Evolutionary conservation across 2,888 invertebrate genomes (phyloP).

Genomic region (Mythimna albipuncta): DNA sequence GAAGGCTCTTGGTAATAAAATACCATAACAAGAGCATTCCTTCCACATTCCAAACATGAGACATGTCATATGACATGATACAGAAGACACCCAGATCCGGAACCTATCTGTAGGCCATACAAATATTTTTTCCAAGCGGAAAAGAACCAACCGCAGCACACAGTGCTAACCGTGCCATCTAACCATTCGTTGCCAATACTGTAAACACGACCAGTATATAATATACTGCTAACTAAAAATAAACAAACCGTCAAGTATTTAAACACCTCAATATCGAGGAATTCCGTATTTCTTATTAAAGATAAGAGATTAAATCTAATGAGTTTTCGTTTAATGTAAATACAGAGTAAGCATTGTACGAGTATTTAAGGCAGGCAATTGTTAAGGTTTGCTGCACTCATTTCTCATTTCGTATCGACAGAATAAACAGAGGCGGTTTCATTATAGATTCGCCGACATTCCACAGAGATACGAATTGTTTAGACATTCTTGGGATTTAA

Average conservation of each 20-base stretch:
- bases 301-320: constrained; percentile 50
- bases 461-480: constrained; percentile 74
- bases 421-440: constrained; percentile 87
- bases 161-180: too few species aligned
- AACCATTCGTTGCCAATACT: too few species aligned
- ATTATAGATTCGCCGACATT: constrained; percentile 82
- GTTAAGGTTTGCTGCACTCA: constrained; percentile 84
- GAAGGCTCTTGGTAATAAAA: too few species aligned
- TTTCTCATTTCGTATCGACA: constrained; percentile 87
- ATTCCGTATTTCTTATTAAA: constrained; percentile 31
- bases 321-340: constrained; percentile 61
- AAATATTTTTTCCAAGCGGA: too few species aligned
- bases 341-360: constrained; percentile 50
- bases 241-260: constrained; percentile 26
- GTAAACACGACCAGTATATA: neutral
- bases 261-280: constrained; percentile 30
- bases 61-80: too few species aligned
- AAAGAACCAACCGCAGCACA: too few species aligned
- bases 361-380: constrained; percentile 67
- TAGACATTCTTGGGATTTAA: constrained; percentile 63
- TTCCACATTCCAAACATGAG: too few species aligned
- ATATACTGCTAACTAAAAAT: constrained; percentile 18
- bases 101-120: too few species aligned
- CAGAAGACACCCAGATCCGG: too few species aligned
- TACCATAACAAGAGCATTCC: too few species aligned